Percentiles rank a stretch among this genome's conserved stretches.
phyloP scores from a whole-genome alignment of 1,140 invertebrate genomes.

The Psilanteris sp. region DNA sequence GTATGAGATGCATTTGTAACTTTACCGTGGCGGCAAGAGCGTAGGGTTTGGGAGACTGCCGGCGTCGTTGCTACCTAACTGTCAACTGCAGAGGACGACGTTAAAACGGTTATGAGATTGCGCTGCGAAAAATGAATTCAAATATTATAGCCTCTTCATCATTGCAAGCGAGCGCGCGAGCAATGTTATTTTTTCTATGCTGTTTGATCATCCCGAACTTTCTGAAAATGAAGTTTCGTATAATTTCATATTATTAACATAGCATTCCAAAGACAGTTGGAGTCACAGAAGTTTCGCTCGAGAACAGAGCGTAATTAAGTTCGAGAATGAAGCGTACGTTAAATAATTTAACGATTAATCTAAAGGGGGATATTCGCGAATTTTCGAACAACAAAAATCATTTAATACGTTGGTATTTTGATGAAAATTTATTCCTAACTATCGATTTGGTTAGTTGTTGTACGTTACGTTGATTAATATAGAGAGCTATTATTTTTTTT shows the following conservation, averaged over 20 bases:
- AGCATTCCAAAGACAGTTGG: constrained; percentile 21
- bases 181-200: constrained; percentile 44
- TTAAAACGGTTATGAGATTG: constrained; percentile 67
- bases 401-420: not conserved
- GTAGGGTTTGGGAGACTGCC: constrained; percentile 36
- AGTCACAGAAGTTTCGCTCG: constrained; percentile 26
- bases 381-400: constrained; percentile 1
- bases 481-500: too few species aligned
- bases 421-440: not conserved
- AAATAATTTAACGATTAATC: constrained; percentile 35
- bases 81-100: constrained; percentile 63
- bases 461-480: too few species aligned
- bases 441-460: too few species aligned
- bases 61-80: constrained; percentile 60
- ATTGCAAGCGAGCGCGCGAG: constrained; percentile 24
- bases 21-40: constrained; percentile 30
- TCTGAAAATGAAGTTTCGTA: constrained; percentile 46
- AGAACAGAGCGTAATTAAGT: constrained; percentile 32
- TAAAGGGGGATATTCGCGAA: constrained; percentile 5
- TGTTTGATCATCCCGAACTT: constrained; percentile 44
- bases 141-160: constrained; percentile 61
- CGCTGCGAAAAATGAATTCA: constrained; percentile 65
- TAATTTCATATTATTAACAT: constrained; percentile 36
- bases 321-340: constrained; percentile 9
- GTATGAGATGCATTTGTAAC: constrained; percentile 65